Evolutionary conservation across 2,888 invertebrate species (phyloP).

Genomic region (Ophion costatus): DNA sequence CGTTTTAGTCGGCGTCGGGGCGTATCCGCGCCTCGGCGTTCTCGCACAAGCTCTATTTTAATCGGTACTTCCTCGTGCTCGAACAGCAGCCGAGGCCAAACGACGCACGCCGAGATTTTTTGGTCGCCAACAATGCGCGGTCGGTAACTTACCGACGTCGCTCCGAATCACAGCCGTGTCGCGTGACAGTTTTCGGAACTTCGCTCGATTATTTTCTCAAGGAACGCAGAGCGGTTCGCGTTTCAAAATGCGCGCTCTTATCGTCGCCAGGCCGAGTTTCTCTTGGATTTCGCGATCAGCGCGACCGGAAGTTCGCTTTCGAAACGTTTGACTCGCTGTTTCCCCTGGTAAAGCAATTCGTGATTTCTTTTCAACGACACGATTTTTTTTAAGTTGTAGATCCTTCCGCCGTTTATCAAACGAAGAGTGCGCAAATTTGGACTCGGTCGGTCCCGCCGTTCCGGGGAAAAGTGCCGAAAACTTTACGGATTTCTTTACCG

Average conservation of each 20-base stretch:
- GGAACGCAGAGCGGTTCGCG: too few relatives aligned
- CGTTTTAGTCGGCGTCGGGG: slow-evolving; percentile 60
- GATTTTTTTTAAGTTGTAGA: neutral
- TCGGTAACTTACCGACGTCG: neutral
- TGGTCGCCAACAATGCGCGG: neutral
- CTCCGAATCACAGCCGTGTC: neutral
- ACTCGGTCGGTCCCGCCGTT: too few relatives aligned
- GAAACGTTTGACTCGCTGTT: neutral
- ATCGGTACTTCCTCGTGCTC: neutral
- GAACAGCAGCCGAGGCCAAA: too few relatives aligned
- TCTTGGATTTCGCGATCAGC: neutral
- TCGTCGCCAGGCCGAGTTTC: too few relatives aligned
- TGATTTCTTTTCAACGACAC: neutral
- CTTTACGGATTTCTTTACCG: neutral
- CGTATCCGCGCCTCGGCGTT: neutral
- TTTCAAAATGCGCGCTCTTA: too few relatives aligned
- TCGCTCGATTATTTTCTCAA: too few relatives aligned
- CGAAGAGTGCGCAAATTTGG: too few relatives aligned
- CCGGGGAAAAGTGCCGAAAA: too few relatives aligned
- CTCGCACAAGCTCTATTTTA: neutral
- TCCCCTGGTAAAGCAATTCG: neutral
- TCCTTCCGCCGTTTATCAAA: too few relatives aligned
- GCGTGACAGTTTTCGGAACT: too few relatives aligned
- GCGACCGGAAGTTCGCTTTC: neutral
- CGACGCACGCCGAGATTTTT: too few relatives aligned